Conservation (phyloP, 2,113 vertebrate genomes). For the Ciconia boyciana region DNA sequence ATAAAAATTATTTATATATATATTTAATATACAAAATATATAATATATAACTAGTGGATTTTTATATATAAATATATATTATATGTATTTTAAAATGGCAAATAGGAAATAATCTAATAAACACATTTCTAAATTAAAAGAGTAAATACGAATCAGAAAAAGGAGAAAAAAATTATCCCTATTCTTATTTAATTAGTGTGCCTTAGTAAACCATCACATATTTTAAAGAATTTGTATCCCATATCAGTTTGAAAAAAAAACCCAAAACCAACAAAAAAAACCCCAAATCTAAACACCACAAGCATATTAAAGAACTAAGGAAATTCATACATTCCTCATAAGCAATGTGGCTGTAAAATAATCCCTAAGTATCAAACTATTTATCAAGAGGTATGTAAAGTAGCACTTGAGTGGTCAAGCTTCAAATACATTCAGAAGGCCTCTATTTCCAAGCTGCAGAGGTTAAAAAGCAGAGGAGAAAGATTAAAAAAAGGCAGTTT, state of each 20-base stretch:
- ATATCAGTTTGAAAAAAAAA: neutral
- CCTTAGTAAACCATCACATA: neutral
- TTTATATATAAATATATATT: neutral
- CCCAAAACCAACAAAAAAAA: neutral
- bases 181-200: neutral
- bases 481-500: neutral
- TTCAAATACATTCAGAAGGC: neutral
- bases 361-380: neutral
- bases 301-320: neutral
- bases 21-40: neutral
- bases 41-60: neutral
- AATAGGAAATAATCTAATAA: neutral
- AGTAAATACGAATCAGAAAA: neutral
- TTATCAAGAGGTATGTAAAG: neutral
- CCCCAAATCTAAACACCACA: neutral
- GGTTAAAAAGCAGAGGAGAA: neutral
- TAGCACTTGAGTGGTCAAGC: neutral
- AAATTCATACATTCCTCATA: neutral
- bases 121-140: neutral
- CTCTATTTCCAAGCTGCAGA: neutral
- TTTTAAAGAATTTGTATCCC: neutral
- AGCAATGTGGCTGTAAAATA: neutral
- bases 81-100: neutral
- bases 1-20: neutral
- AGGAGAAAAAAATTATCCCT: neutral